phyloP scores from a whole-genome alignment of 2,113 vertebrate species.

The Poeciliopsis prolifica region DNA sequence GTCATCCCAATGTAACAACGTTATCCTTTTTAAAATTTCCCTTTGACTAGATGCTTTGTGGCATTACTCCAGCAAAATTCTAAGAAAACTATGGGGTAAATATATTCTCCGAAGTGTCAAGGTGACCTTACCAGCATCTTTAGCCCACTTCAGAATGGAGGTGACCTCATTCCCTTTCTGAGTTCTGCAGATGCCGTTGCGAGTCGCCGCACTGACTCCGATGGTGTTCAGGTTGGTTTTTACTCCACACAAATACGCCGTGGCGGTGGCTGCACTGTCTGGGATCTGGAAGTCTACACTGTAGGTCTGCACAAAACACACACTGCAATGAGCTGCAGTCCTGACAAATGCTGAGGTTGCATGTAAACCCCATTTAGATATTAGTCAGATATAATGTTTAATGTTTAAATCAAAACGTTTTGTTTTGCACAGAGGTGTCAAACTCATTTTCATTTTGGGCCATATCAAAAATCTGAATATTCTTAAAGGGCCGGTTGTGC shows the following conservation, averaged over 20 bases:
- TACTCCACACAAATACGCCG: slow-evolving; percentile 80
- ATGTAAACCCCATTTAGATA: neutral
- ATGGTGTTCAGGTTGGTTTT: slow-evolving; percentile 81
- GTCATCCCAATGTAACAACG: no score
- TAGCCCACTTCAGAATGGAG: slow-evolving; percentile 82
- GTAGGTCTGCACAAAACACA: slow-evolving; percentile 72
- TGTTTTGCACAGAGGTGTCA: no score
- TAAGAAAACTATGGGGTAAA: neutral
- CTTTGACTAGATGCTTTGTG: no score
- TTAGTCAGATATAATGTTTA: neutral
- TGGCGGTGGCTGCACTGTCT: slow-evolving; percentile 80
- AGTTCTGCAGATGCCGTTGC: slow-evolving; percentile 76
- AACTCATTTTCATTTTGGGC: no score
- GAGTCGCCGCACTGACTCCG: slow-evolving; percentile 72
- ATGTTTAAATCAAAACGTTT: no score
- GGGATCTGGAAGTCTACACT: slow-evolving; percentile 82
- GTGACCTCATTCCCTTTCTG: slow-evolving; percentile 83
- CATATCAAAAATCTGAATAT: no score
- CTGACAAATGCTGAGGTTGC: neutral
- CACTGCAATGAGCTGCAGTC: neutral
- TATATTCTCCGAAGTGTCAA: neutral
- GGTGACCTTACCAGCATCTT: slow-evolving; percentile 74
- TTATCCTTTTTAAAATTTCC: no score
- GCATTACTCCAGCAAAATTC: no score
- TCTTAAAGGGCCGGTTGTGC: no score